phyloP scores from a whole-genome alignment of 2,113 vertebrate species.

The Ornithorhynchus anatinus region DNA sequence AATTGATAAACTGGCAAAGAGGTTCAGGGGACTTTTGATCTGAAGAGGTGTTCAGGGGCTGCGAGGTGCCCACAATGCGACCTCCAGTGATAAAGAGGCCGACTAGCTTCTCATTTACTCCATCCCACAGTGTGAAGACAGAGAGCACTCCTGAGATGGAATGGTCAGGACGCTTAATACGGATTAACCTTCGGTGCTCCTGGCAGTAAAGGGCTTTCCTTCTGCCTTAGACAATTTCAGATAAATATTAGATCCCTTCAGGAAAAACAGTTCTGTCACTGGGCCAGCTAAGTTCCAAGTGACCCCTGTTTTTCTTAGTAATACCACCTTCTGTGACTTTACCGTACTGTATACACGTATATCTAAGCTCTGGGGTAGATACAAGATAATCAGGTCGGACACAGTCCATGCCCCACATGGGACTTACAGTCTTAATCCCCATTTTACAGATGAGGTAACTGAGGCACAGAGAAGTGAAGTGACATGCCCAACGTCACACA shows the following conservation, averaged over 20 bases:
- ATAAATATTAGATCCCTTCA: background rate
- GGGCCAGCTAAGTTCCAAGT: background rate
- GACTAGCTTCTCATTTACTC: background rate
- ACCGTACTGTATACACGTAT: too few relatives aligned
- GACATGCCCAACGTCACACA: too few relatives aligned
- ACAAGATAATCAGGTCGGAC: too few relatives aligned
- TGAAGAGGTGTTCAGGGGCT: background rate
- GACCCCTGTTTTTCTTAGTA: background rate
- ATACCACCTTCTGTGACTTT: too few relatives aligned
- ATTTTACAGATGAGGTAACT: too few relatives aligned
- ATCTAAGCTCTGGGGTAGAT: too few relatives aligned
- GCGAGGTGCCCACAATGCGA: background rate
- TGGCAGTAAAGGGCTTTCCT: background rate
- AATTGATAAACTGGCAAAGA: background rate
- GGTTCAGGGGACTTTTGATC: background rate
- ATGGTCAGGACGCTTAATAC: background rate
- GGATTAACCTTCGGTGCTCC: background rate
- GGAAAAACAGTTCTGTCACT: background rate
- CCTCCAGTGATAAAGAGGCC: background rate
- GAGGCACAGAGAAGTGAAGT: too few relatives aligned
- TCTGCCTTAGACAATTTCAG: background rate
- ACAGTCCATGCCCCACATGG: too few relatives aligned
- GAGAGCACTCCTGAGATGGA: background rate
- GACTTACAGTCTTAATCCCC: too few relatives aligned
- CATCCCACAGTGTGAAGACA: background rate